Conservation (phyloP, 2,113 vertebrate genomes). For the Cyphomyrus discorhynchus region DNA sequence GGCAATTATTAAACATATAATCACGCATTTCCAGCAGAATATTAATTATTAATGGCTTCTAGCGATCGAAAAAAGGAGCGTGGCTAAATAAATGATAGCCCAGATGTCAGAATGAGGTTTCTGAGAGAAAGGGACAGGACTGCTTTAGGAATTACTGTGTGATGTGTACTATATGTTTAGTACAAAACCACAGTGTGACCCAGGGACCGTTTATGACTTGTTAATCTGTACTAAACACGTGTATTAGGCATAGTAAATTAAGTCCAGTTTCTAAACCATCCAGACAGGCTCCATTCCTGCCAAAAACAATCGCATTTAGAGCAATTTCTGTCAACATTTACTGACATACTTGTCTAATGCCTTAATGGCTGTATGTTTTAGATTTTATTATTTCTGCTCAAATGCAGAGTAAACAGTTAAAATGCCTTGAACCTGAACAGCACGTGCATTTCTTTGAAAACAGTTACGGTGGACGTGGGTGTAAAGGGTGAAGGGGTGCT, state of each 20-base stretch:
- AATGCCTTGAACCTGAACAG: not conserved
- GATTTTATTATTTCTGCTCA: not conserved
- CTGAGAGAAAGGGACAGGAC: not conserved
- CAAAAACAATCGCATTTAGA: not conserved
- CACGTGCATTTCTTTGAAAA: not conserved
- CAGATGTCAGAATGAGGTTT: constrained; percentile 50
- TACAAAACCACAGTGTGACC: not conserved
- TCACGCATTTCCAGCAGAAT: constrained; percentile 51
- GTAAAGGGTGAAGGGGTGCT: not conserved
- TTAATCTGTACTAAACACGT: not conserved
- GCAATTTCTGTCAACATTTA: not conserved
- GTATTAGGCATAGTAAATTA: not conserved
- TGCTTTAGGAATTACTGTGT: not conserved
- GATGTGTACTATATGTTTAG: not conserved
- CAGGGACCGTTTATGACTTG: not conserved
- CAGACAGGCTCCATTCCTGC: not conserved
- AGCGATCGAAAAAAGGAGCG: constrained; percentile 38
- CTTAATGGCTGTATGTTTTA: not conserved
- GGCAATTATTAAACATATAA: constrained; percentile 53
- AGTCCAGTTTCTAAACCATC: not conserved
- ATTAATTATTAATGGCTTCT: constrained; percentile 51
- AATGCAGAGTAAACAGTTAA: not conserved
- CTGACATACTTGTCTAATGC: not conserved
- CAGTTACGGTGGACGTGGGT: not conserved
- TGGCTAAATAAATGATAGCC: constrained; percentile 46